A percentile compares a stretch with the other conserved stretches of the same genome.
Conservation (phyloP, 2,888 invertebrate species). For the Metopia argyrocephala region DNA sequence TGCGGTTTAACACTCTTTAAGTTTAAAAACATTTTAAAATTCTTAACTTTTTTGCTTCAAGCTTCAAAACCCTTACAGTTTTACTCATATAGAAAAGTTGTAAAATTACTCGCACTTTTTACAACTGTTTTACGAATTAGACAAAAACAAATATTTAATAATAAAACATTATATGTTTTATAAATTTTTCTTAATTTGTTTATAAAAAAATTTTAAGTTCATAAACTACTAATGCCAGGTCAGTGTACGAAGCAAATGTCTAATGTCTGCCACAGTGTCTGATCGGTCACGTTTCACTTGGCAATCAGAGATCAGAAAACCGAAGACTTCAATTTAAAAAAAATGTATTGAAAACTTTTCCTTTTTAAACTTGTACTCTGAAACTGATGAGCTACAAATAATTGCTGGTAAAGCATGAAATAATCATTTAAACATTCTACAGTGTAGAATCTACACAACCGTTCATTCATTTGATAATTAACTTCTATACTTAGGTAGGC, state of each 20-base stretch:
- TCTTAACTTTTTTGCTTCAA: not conserved
- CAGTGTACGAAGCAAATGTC: not conserved
- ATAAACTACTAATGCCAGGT: not conserved
- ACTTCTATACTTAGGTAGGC: not conserved
- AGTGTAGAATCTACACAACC: not conserved
- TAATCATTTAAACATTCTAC: not conserved
- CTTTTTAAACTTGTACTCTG: not conserved
- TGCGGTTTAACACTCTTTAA: not conserved
- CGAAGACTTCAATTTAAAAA: slow-evolving; percentile 15
- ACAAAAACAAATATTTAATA: not conserved
- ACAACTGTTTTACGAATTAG: slow-evolving; percentile 5
- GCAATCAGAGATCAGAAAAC: slow-evolving; percentile 25
- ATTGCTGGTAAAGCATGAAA: slow-evolving; percentile 16
- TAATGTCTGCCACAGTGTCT: slow-evolving; percentile 52
- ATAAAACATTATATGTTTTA: not conserved
- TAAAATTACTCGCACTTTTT: not conserved
- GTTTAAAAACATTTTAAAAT: not conserved
- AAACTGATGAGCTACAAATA: slow-evolving; percentile 4
- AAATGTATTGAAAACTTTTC: slow-evolving; percentile 30
- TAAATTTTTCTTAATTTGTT: no score
- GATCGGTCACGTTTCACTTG: slow-evolving; percentile 58
- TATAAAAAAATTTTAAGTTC: slow-evolving; percentile 19
- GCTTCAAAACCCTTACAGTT: not conserved
- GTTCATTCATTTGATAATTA: not conserved
- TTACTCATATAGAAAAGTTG: not conserved